These are phyloP conservation scores for Hirudo medicinalis DNA, from an alignment of 1,140 invertebrate genomes.

Conservation along the genomic window DNA sequence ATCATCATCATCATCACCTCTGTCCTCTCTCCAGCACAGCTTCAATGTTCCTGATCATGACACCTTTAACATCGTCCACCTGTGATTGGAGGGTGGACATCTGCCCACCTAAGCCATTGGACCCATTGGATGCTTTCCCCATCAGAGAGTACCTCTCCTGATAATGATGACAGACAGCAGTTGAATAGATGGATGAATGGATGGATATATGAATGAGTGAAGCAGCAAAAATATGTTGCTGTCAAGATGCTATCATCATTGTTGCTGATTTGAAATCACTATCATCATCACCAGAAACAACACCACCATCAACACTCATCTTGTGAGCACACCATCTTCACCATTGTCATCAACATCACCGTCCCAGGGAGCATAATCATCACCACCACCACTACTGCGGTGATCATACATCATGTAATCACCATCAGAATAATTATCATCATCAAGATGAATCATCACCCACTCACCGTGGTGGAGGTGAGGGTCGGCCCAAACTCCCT, in stretches of 20 bases:
- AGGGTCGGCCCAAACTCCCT: slow-evolving; percentile 33
- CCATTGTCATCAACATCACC: too few relatives aligned
- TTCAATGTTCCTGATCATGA: slow-evolving; percentile 43
- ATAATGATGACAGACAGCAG: not conserved
- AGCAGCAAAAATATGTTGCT: too few relatives aligned
- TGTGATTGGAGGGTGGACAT: slow-evolving; percentile 33
- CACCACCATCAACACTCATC: too few relatives aligned
- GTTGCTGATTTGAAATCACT: too few relatives aligned
- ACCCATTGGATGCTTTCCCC: slow-evolving; percentile 11
- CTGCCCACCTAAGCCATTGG: slow-evolving; percentile 24
- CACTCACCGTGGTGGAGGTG: slow-evolving; percentile 34
- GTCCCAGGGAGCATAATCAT: too few relatives aligned
- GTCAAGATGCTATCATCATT: too few relatives aligned
- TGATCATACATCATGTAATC: not conserved
- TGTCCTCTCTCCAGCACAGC: slow-evolving; percentile 41
- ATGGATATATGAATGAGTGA: too few relatives aligned
- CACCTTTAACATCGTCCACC: slow-evolving; percentile 40
- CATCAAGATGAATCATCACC: not conserved
- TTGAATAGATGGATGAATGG: too few relatives aligned
- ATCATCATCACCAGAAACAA: not conserved
- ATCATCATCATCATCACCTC: slow-evolving; percentile 14
- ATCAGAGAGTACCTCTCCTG: slow-evolving; percentile 5
- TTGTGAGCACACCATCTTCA: too few relatives aligned
- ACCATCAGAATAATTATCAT: not conserved
- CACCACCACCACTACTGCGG: not conserved